Evolutionary conservation across 1,140 invertebrate genomes (phyloP).

Genomic region (Adoxophyes honmai): DNA sequence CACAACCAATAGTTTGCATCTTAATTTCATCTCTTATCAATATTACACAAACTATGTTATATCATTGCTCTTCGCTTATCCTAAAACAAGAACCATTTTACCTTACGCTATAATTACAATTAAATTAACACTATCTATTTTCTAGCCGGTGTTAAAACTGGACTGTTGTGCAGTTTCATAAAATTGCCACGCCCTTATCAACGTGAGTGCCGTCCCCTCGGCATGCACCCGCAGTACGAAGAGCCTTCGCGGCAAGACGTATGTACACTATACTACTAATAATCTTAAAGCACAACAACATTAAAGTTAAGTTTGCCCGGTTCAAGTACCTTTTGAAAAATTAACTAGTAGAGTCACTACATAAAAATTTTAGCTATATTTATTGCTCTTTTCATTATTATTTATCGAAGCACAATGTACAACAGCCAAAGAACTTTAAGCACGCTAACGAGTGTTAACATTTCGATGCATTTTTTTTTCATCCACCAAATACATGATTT

Average conservation of each 20-base stretch:
- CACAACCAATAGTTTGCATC: constrained; percentile 77
- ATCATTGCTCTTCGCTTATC: constrained; percentile 75
- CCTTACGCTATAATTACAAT: constrained; percentile 74
- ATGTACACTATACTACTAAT: no score
- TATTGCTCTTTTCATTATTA: no score
- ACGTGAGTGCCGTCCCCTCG: background rate
- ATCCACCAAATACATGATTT: no score
- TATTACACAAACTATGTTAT: constrained; percentile 76
- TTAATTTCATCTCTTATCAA: constrained; percentile 74
- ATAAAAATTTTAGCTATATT: no score
- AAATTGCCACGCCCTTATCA: constrained; percentile 42
- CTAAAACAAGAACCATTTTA: constrained; percentile 76
- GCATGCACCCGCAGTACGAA: background rate
- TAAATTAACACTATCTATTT: constrained; percentile 75
- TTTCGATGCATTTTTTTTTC: no score
- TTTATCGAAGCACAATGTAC: no score
- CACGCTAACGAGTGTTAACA: no score
- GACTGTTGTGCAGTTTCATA: constrained; percentile 63
- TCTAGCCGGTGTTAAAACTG: constrained; percentile 70
- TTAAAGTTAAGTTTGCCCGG: no score
- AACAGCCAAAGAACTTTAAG: no score
- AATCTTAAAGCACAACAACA: no score
- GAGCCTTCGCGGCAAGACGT: background rate
- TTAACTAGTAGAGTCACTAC: no score
- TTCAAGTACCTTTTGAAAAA: no score